A percentile compares a stretch with the other conserved stretches of the same genome.
Conservation (phyloP, 2,113 vertebrate species). For the Oryzias celebensis region DNA sequence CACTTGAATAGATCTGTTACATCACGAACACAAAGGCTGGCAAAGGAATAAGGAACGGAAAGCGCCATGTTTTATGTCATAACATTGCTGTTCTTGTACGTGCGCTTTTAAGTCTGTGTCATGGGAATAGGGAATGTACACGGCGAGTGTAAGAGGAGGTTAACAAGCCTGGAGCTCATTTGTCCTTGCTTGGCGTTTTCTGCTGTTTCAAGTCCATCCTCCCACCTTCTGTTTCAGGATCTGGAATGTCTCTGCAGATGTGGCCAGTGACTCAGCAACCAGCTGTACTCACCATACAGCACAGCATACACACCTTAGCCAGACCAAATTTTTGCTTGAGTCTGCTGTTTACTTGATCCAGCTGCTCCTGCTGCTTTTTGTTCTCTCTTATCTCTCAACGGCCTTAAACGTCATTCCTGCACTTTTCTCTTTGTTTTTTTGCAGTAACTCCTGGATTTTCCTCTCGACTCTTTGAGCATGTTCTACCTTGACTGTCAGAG, state of each 20-base stretch:
- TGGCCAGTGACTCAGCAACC: conserved; percentile 64
- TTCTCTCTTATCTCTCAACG: neutral
- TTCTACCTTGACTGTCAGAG: conserved; percentile 25
- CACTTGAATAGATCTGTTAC: conserved; percentile 49
- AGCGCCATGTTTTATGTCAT: conserved; percentile 35
- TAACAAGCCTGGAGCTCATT: conserved; percentile 63
- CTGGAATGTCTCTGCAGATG: conserved; percentile 60
- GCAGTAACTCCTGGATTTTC: neutral
- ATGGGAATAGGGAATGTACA: conserved; percentile 50
- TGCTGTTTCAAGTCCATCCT: conserved; percentile 62
- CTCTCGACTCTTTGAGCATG: neutral
- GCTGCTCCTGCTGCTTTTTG: neutral
- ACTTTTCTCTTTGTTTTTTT: conserved; percentile 10
- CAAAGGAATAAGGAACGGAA: conserved; percentile 23
- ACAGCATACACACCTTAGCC: conserved; percentile 5
- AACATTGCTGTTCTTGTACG: conserved; percentile 45
- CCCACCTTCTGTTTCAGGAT: conserved; percentile 64
- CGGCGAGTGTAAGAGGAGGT: conserved; percentile 54
- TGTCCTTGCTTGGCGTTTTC: conserved; percentile 57
- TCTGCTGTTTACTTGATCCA: conserved; percentile 1
- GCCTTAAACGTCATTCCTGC: conserved; percentile 5
- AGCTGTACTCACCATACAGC: conserved; percentile 34
- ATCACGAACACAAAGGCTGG: conserved; percentile 36
- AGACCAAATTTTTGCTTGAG: conserved; percentile 11
- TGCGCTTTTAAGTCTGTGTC: conserved; percentile 48